phyloP scores from a whole-genome alignment of 1,140 invertebrate genomes.

The Nixonia krombeini region DNA sequence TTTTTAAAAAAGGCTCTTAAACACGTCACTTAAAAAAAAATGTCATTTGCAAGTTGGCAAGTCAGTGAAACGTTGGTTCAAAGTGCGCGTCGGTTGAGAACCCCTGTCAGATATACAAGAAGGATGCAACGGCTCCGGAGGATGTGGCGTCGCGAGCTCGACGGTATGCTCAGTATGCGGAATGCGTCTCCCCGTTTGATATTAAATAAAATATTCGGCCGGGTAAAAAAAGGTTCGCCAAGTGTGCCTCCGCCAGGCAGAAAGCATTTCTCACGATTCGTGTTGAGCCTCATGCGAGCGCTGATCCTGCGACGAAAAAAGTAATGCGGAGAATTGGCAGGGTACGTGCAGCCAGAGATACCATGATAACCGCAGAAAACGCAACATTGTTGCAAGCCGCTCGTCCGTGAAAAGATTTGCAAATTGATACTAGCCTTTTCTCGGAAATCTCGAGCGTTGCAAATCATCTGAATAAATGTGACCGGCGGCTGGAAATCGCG shows the following conservation, averaged over 20 bases:
- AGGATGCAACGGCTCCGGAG: conserved; percentile 50
- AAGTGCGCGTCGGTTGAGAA: conserved; percentile 57
- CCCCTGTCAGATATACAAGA: conserved; percentile 49
- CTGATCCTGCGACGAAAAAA: conserved; percentile 14
- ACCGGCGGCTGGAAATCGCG: no score
- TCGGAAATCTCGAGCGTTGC: no score
- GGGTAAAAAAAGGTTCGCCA: conserved; percentile 48
- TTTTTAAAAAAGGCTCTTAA: no score
- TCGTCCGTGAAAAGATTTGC: no score
- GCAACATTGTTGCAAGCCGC: no score
- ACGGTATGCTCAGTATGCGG: conserved; percentile 65
- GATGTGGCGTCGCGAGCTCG: conserved; percentile 51
- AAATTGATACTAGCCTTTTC: no score
- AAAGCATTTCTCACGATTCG: conserved; percentile 52
- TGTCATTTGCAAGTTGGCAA: no score
- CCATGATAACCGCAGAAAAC: conserved; percentile 4
- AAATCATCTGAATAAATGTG: no score
- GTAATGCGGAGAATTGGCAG: no score
- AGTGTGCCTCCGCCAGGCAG: conserved; percentile 38
- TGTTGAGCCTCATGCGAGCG: conserved; percentile 47
- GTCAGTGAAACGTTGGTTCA: background rate
- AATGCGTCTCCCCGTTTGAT: conserved; percentile 62
- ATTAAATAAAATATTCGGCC: conserved; percentile 70
- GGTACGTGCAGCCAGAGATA: conserved; percentile 16
- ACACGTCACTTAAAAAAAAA: no score